Evolutionary conservation across 2,113 vertebrate species (phyloP).

Genomic region (Coptodon bakossiorum): DNA sequence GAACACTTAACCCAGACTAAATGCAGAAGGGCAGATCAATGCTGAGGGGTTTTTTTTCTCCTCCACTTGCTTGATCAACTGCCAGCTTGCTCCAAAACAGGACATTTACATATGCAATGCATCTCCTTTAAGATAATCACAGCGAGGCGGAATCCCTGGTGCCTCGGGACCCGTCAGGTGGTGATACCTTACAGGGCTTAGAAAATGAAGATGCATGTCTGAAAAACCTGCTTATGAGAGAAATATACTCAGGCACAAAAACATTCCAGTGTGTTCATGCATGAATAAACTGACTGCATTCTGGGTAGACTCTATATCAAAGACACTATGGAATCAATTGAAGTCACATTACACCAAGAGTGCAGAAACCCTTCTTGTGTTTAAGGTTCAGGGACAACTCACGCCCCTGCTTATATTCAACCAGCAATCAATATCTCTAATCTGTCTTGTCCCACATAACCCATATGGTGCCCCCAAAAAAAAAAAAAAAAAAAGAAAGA

Average conservation of each 20-base stretch:
- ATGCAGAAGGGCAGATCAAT: slow-evolving; percentile 76
- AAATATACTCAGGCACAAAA: background rate
- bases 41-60: slow-evolving; percentile 58
- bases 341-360: background rate
- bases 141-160: slow-evolving; percentile 37
- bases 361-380: background rate
- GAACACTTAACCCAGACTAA: slow-evolving; percentile 71
- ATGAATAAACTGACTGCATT: background rate
- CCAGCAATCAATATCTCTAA: background rate
- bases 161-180: slow-evolving; percentile 24
- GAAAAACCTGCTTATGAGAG: background rate
- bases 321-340: background rate
- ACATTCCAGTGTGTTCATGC: background rate
- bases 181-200: slow-evolving; percentile 10
- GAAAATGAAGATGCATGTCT: slow-evolving; percentile 53
- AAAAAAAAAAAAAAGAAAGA: background rate
- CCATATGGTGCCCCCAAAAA: background rate
- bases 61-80: slow-evolving; percentile 36
- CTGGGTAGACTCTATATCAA: background rate
- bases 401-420: background rate
- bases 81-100: slow-evolving; percentile 32
- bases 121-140: slow-evolving; percentile 60
- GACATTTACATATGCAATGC: slow-evolving; percentile 56
- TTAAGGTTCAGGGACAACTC: background rate
- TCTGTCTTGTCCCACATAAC: background rate